Evolutionary conservation across 2,113 vertebrate species (phyloP).

Genomic region (Lycocorax pyrrhopterus): DNA sequence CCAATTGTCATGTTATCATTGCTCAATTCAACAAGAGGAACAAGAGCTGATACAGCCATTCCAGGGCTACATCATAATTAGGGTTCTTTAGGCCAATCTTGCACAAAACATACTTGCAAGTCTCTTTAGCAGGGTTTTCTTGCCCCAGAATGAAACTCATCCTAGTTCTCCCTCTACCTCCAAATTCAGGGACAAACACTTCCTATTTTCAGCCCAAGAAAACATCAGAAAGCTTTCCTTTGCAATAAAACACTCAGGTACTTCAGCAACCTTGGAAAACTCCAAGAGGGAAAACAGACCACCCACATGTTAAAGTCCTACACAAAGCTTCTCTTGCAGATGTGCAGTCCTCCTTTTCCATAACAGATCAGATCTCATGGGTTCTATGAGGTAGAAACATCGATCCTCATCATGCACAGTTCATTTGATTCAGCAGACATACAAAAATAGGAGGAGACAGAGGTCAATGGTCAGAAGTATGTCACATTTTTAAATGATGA

Average conservation of each 20-base stretch:
- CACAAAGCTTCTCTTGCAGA: background rate
- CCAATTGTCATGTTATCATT: background rate
- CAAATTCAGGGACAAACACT: background rate
- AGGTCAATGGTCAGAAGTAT: background rate
- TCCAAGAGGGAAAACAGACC: slow-evolving; percentile 34
- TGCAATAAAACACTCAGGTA: slow-evolving; percentile 47
- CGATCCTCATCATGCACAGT: background rate
- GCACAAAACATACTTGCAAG: background rate
- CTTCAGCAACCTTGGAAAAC: slow-evolving; percentile 30
- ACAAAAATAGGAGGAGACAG: background rate
- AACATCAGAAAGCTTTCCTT: slow-evolving; percentile 14
- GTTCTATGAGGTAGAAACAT: background rate
- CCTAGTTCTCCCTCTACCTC: background rate
- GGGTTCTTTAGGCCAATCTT: background rate
- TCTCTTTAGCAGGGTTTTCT: background rate
- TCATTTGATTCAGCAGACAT: background rate
- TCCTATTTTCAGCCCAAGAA: slow-evolving; percentile 37
- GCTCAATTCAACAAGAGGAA: background rate
- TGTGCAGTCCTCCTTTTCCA: background rate
- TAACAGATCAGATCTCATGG: background rate
- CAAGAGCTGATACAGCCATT: background rate
- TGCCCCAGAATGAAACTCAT: background rate
- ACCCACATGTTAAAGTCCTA: background rate
- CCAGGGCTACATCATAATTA: background rate
- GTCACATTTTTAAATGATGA: slow-evolving; percentile 37